Evolutionary conservation across 2,797 vertebrate species (phyloP).

Genomic region (Pseudochromis fuscus): DNA sequence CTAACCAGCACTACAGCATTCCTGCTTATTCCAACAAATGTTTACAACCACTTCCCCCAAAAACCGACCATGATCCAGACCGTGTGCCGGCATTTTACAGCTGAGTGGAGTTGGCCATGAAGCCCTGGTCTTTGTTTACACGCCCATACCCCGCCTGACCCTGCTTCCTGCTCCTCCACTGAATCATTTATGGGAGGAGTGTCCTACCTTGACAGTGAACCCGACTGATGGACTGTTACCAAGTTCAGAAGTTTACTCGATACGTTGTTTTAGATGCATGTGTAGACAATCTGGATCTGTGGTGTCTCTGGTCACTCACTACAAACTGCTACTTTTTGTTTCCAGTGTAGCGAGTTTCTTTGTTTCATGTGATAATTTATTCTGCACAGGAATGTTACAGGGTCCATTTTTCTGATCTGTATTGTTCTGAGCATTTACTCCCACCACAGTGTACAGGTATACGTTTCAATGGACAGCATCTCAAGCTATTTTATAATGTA

Average conservation of each 20-base stretch:
- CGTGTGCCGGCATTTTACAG: slow-evolving; percentile 5
- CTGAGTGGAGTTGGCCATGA: not conserved
- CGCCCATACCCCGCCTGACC: not conserved
- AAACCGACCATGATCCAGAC: not conserved
- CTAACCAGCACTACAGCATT: slow-evolving; percentile 7
- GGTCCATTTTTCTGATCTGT: slow-evolving; percentile 14
- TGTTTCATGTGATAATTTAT: slow-evolving; percentile 3
- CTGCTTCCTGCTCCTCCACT: not conserved
- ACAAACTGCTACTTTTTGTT: not conserved
- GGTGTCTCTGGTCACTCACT: not conserved
- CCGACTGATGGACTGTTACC: slow-evolving; percentile 35
- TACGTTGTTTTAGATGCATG: slow-evolving; percentile 28
- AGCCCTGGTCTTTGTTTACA: slow-evolving; percentile 10
- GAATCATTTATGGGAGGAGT: slow-evolving; percentile 23
- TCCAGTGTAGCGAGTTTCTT: not conserved
- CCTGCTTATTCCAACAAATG: not conserved
- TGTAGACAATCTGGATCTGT: slow-evolving; percentile 28
- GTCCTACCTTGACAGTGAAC: slow-evolving; percentile 1
- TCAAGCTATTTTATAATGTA: slow-evolving; percentile 63
- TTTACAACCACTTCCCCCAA: slow-evolving; percentile 24
- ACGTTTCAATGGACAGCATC: slow-evolving; percentile 30
- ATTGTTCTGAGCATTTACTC: slow-evolving; percentile 24
- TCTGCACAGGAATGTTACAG: slow-evolving; percentile 17
- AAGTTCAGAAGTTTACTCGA: slow-evolving; percentile 27
- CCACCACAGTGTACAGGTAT: slow-evolving; percentile 11